phyloP scores from a whole-genome alignment of 2,113 vertebrate species.

The Corydoras sp. region DNA sequence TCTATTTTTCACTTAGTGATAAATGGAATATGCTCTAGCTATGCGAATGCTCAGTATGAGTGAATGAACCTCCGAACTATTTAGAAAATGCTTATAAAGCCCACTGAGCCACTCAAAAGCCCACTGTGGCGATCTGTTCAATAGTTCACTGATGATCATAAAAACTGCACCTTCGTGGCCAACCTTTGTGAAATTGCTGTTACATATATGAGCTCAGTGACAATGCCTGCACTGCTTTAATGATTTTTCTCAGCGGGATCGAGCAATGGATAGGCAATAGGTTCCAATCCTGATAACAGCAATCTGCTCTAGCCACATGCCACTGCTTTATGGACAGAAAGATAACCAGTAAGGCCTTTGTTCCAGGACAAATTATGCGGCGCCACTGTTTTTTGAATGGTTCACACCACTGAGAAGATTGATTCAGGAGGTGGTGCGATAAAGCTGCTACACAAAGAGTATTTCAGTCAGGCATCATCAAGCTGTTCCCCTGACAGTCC shows the following conservation, averaged over 20 bases:
- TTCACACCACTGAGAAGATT: neutral
- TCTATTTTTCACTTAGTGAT: too few relatives aligned
- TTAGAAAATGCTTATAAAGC: too few relatives aligned
- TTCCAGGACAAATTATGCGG: neutral
- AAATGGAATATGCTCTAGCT: too few relatives aligned
- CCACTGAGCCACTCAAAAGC: too few relatives aligned
- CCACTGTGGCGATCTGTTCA: too few relatives aligned
- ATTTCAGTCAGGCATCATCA: slow-evolving; percentile 6
- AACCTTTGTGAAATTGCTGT: slow-evolving; percentile 12
- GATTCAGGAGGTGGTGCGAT: neutral
- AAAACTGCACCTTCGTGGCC: neutral
- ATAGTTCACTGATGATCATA: neutral
- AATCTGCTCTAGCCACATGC: slow-evolving; percentile 12
- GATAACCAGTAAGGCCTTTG: neutral
- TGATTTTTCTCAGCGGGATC: neutral
- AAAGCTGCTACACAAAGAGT: neutral
- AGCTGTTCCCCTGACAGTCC: neutral
- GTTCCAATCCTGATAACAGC: slow-evolving; percentile 13
- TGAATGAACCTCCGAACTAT: too few relatives aligned
- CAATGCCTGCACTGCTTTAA: neutral
- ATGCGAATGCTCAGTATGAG: too few relatives aligned
- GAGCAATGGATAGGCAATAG: slow-evolving; percentile 1
- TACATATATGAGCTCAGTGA: slow-evolving; percentile 12
- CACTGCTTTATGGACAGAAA: neutral
- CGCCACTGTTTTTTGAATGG: neutral